Evolutionary conservation across 2,113 vertebrate genomes (phyloP).

Genomic region (Chinchilla lanigera): DNA sequence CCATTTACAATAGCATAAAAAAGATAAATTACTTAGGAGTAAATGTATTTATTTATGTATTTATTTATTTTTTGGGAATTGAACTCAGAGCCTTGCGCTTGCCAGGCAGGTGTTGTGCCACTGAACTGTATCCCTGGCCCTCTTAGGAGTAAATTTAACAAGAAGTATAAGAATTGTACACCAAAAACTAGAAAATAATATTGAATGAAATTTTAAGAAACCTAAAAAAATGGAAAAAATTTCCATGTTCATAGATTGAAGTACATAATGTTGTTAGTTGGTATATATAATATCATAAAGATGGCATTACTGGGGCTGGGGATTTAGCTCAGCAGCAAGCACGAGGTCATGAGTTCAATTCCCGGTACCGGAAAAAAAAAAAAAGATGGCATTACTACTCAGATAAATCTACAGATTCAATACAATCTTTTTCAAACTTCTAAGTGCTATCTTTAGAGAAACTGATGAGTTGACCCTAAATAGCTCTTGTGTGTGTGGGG

Average conservation of each 20-base stretch:
- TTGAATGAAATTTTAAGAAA: background rate
- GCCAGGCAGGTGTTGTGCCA: no score
- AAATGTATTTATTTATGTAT: background rate
- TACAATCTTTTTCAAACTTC: background rate
- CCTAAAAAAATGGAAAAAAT: background rate
- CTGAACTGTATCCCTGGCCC: no score
- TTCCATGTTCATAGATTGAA: background rate
- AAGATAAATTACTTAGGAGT: background rate
- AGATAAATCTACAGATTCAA: background rate
- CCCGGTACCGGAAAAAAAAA: no score
- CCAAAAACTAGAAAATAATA: conserved; percentile 6
- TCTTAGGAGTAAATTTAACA: background rate
- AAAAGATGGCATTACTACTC: background rate
- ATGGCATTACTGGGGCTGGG: background rate
- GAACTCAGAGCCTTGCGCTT: no score
- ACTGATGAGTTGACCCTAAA: background rate
- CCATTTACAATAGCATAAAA: background rate
- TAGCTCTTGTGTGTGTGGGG: background rate
- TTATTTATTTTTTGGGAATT: no score
- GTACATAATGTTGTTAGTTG: conserved; percentile 4
- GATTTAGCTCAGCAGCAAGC: no score
- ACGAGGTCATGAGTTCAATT: no score
- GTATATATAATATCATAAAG: background rate
- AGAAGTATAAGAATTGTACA: background rate
- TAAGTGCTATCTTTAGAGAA: background rate